Evolutionary conservation across 2,888 invertebrate species (phyloP), one percentile per base, ranked within the genome.

Genomic region (Ametastegia equiseti): DNA sequence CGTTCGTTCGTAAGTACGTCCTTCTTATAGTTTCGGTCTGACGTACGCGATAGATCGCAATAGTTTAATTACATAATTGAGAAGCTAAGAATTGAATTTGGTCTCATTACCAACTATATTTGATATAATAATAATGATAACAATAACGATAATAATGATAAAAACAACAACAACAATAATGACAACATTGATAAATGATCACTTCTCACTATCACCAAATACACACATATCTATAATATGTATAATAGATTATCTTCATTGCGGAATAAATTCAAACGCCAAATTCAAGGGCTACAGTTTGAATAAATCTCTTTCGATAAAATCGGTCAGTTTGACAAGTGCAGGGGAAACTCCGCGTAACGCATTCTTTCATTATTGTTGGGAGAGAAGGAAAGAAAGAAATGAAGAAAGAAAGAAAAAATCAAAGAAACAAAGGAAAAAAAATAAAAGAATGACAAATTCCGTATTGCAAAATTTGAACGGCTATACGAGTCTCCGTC

Each of bases 61-160:
- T 75, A 75, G 65, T 81, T 81, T 77, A 77, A 81, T 81, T 81
- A 77, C 65, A 77, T 81, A 81, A 81, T 77, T 39, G 50, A 78
- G 60, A 42, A 60, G 39, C 42, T 60, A 45, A 78, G 60, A 78
- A 78, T 78, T 78, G 30, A 60, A 33, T 42, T 60, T 30, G 78
- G 23, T 78, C 75, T 75, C 42, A 54, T 75, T 75, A 54, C 11
- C 19, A 47, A 30, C 36, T 36, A 75, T 50, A 54, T 75, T 54
- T 30, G 19, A 75, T 54, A 54, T 54, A 54, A 19, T 36, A 54
- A 75, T 54, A 1, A 23, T 57, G 3, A 9, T 9, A 27, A 57
- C 19, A 23, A 23, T 4, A 23, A 57, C 23, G 11, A 19, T 50
- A 27, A 11, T 57, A 11, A 57, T 54, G 2, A 23, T 57, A 9